phyloP scores from a whole-genome alignment of 2,888 invertebrate genomes.

The Nudaria mundana region DNA sequence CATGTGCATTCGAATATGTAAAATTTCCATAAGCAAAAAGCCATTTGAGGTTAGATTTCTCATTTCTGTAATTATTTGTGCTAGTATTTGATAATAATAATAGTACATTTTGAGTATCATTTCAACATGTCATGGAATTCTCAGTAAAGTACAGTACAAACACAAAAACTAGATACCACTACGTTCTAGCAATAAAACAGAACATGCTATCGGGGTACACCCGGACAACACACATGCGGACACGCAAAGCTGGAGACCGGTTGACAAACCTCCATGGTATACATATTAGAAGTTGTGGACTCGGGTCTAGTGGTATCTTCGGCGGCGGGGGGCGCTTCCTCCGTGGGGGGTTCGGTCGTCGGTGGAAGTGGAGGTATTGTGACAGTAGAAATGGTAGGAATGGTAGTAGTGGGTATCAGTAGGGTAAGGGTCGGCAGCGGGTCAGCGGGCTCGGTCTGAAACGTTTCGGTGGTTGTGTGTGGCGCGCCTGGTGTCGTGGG shows the following conservation, averaged over 20 bases:
- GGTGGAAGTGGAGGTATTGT: constrained; percentile 24
- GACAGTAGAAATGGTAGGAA: constrained; percentile 16
- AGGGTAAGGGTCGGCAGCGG: constrained; percentile 34
- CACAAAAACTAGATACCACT: too few relatives aligned
- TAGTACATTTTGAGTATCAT: not conserved
- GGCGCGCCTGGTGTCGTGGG: constrained; percentile 46
- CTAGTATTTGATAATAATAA: too few relatives aligned
- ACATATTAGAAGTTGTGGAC: constrained; percentile 67
- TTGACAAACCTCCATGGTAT: constrained; percentile 77
- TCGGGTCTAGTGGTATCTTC: constrained; percentile 58
- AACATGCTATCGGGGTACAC: constrained; percentile 28
- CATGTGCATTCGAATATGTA: too few relatives aligned
- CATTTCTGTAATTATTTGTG: too few relatives aligned
- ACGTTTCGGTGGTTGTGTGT: constrained; percentile 71
- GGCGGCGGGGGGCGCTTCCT: constrained; percentile 47
- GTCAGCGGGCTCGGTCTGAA: constrained; percentile 67
- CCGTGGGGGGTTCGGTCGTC: constrained; percentile 39
- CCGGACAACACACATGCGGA: constrained; percentile 40
- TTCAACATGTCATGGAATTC: not conserved
- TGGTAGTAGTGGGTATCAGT: constrained; percentile 17
- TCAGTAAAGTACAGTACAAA: too few relatives aligned
- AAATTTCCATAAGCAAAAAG: too few relatives aligned
- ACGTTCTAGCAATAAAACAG: constrained; percentile 13
- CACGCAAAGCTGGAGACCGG: constrained; percentile 55
- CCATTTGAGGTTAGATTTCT: too few relatives aligned